These are phyloP conservation scores for Herpailurus yagouaroundi DNA, from an alignment of 2,113 vertebrate species.

Conservation along the genomic window DNA sequence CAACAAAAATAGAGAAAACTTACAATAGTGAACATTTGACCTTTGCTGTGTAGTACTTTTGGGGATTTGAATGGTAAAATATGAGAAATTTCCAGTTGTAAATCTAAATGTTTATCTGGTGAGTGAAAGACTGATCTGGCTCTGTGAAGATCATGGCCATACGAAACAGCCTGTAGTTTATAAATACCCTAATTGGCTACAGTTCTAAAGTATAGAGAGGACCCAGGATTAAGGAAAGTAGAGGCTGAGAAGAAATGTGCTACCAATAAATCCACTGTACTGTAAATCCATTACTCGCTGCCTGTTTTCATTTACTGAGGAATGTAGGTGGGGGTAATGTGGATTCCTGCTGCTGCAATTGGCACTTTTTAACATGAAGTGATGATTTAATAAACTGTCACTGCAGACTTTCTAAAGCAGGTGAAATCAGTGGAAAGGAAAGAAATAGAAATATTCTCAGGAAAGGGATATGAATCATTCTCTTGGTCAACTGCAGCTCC, in stretches of 20 bases:
- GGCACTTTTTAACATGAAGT: neutral
- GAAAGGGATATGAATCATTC: constrained; percentile 49
- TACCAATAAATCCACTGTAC: neutral
- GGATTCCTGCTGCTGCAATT: constrained; percentile 45
- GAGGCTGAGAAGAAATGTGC: neutral
- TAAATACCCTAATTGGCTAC: neutral
- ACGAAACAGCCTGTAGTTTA: constrained; percentile 21
- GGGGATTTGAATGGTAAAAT: neutral
- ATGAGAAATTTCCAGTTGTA: neutral
- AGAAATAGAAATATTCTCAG: constrained; percentile 52
- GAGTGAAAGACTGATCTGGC: neutral
- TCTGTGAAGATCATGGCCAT: neutral
- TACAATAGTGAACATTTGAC: neutral
- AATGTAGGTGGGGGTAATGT: neutral
- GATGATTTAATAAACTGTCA: constrained; percentile 65
- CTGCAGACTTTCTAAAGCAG: constrained; percentile 35
- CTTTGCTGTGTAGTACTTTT: neutral
- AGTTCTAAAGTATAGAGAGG: neutral
- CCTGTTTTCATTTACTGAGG: neutral
- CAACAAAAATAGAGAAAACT: neutral
- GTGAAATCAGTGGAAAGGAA: constrained; percentile 63
- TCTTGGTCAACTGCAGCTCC: neutral
- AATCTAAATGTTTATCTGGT: constrained; percentile 41
- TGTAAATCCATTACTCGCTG: constrained; percentile 16
- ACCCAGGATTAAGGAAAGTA: neutral